Evolutionary conservation across 2,888 invertebrate species (phyloP), one percentile per base, ranked within the genome.

Genomic region (Zaprionus obscuricornis): DNA sequence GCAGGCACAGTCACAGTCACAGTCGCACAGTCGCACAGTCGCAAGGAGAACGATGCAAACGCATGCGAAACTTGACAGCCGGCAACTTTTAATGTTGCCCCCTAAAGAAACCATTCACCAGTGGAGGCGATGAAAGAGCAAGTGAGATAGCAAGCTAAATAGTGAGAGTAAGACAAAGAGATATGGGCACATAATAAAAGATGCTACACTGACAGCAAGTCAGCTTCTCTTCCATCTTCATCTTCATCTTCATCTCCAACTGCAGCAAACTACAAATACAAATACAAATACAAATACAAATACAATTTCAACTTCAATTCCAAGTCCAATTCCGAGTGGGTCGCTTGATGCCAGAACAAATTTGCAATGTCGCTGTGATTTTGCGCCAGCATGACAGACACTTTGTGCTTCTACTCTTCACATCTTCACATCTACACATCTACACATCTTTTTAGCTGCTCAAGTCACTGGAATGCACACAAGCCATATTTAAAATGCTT

Each of bases 41-140:
- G 29, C 22, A 36, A 63, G 67, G 66, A 67, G 68, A 75, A 76
- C 79, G 81, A 72, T 70, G 82, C 86, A 76, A 85, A 69, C 70
- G 79, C 70, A 70, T 72, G 64, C 69, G 78, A 74, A 66, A 66
- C 66, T 76, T 85, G 87, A 88, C 88, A 87, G 88, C 87, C 87
- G 88, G 87, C 88, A 87, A 77, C 87, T 88, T 87, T 87, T 85
- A 85, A 87, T 87, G 88, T 87, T 87, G 65, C 69, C 62, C 72
- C 78, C 40, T 5, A 26, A 62, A 51, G 56, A 72, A 46, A 49
- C 33, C 27, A 39, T n/a, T n/a, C n/a, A n/a, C n/a, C n/a, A n/a
- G n/a, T n/a, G n/a, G n/a, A n/a, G n/a, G n/a, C n/a, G n/a, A n/a
- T n/a, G 43, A 20, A 40, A 40, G 47, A 29, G 24, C 20, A 36